Conservation (phyloP, 2,888 invertebrate genomes). For the Microplitis manilae region DNA sequence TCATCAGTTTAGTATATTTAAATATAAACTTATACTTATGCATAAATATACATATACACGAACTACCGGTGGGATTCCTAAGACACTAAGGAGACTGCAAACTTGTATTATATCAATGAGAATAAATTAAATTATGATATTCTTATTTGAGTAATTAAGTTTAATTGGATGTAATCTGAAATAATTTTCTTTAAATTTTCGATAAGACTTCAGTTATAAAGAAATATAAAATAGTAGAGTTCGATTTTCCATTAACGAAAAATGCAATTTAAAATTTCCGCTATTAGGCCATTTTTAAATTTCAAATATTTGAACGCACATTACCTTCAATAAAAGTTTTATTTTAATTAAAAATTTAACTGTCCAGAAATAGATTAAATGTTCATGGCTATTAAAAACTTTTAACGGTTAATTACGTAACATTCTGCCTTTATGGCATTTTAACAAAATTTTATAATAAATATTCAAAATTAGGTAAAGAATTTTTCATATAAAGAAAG, state of each 20-base stretch:
- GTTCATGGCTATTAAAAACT: background rate
- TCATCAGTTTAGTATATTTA: background rate
- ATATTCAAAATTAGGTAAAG: background rate
- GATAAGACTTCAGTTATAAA: too few relatives aligned
- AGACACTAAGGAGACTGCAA: background rate
- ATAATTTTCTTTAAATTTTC: background rate
- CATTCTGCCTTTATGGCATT: background rate
- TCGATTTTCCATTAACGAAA: too few relatives aligned
- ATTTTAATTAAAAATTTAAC: background rate
- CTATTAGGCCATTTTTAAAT: background rate
- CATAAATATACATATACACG: background rate
- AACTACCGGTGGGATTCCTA: background rate
- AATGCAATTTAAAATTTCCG: background rate
- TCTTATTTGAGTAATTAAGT: background rate
- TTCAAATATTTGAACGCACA: background rate
- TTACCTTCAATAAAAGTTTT: background rate
- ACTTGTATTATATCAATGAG: background rate
- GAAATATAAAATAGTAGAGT: too few relatives aligned
- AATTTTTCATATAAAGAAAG: background rate
- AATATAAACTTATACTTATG: background rate
- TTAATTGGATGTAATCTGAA: background rate
- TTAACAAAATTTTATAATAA: background rate
- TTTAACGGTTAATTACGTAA: background rate
- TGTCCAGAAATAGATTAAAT: background rate
- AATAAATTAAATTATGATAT: background rate